These are phyloP conservation scores for Chymomyza fuscimana DNA, from an alignment of 2,888 invertebrate genomes.

Conservation along the genomic window DNA sequence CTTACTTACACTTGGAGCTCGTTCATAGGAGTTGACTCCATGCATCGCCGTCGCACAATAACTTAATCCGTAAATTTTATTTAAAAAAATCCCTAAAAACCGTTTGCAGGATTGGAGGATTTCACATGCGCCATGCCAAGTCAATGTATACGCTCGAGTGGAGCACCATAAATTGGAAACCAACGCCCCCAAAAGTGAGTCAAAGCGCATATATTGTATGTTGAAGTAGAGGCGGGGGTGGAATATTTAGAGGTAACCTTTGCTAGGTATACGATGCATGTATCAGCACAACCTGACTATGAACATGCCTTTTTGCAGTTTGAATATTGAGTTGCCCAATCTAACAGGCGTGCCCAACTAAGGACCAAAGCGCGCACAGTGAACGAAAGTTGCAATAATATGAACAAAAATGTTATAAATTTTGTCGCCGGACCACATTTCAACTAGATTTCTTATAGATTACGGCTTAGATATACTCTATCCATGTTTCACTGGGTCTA, in stretches of 20 bases:
- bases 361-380: not conserved
- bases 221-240: not conserved
- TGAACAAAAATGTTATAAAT: not conserved
- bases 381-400: not conserved
- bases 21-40: slow-evolving; percentile 20
- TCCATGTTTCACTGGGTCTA: too few species aligned
- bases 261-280: slow-evolving; percentile 5
- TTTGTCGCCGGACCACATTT: too few species aligned
- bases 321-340: slow-evolving; percentile 44
- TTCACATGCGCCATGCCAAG: slow-evolving; percentile 44
- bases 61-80: slow-evolving; percentile 78
- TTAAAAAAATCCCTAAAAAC: slow-evolving; percentile 68
- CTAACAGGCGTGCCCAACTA: slow-evolving; percentile 33
- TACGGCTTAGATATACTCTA: too few species aligned
- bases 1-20: not conserved
- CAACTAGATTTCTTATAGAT: too few species aligned
- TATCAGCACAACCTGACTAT: slow-evolving; percentile 16
- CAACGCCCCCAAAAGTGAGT: not conserved
- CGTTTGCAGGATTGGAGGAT: slow-evolving; percentile 63
- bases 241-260: not conserved
- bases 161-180: slow-evolving; percentile 66
- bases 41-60: slow-evolving; percentile 64
- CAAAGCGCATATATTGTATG: not conserved
- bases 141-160: slow-evolving; percentile 19
- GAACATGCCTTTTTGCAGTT: slow-evolving; percentile 18